These are phyloP conservation scores for Goniozus legneri DNA, from an alignment of 1,140 invertebrate genomes.

Conservation along the genomic window DNA sequence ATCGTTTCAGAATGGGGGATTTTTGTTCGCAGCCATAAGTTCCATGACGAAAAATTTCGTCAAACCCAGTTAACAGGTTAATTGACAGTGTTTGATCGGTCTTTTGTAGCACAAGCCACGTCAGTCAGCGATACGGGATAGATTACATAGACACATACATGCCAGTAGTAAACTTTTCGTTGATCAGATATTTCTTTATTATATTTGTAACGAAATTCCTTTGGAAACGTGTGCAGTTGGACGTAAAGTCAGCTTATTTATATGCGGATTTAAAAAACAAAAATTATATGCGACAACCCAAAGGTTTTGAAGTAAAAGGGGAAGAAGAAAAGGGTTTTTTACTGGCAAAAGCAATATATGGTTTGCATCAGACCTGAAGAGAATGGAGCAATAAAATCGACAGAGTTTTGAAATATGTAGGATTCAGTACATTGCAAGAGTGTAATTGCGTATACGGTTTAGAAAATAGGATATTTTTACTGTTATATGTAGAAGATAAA, in stretches of 20 bases:
- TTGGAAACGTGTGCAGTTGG: conserved; percentile 1
- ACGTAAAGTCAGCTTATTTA: not conserved
- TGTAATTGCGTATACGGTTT: conserved; percentile 37
- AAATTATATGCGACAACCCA: not conserved
- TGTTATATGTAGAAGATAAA: conserved; percentile 5
- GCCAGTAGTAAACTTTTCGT: conserved; percentile 1
- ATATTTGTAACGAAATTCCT: not conserved
- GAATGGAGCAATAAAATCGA: conserved; percentile 32
- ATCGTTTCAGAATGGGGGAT: too few relatives aligned
- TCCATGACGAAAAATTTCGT: too few relatives aligned
- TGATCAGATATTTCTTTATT: conserved; percentile 1
- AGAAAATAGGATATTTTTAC: not conserved
- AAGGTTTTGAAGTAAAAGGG: not conserved
- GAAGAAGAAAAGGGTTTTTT: conserved; percentile 24
- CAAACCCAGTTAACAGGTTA: too few relatives aligned
- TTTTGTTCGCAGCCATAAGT: too few relatives aligned
- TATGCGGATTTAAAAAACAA: not conserved
- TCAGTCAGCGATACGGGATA: not conserved
- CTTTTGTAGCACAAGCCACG: too few relatives aligned
- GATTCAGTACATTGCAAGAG: conserved; percentile 21
- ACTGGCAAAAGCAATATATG: conserved; percentile 36
- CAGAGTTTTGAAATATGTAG: conserved; percentile 22
- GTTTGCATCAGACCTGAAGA: conserved; percentile 35
- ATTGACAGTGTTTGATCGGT: too few relatives aligned
- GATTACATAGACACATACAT: conserved; percentile 4